A percentile compares a stretch with the other conserved stretches of the same genome.
phyloP scores from a whole-genome alignment of 2,113 vertebrate species.

The Phoxinus phoxinus region DNA sequence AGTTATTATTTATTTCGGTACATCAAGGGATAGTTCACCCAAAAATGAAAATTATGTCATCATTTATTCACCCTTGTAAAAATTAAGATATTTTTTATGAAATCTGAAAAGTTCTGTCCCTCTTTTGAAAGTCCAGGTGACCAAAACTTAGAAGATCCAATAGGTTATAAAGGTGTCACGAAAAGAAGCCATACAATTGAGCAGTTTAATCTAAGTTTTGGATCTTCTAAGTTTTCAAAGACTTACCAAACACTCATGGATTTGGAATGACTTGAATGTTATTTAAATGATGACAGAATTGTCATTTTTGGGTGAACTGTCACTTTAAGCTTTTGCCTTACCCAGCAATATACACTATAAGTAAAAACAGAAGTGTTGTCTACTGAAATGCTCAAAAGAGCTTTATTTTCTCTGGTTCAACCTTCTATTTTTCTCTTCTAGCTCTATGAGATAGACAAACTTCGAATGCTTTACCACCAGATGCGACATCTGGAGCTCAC shows the following conservation, averaged over 20 bases:
- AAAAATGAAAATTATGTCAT: neutral
- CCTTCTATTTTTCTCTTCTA: slow-evolving; percentile 52
- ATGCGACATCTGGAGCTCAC: slow-evolving; percentile 75
- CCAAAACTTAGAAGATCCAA: neutral
- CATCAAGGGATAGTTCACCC: neutral
- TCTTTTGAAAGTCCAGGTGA: neutral
- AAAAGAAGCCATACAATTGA: neutral
- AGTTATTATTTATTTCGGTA: neutral
- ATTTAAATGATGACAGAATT: neutral
- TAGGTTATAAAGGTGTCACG: neutral
- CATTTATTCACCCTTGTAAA: neutral
- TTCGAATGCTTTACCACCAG: slow-evolving; percentile 76
- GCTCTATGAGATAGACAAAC: slow-evolving; percentile 77
- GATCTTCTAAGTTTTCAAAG: neutral
- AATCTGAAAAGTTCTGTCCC: neutral
- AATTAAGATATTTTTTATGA: neutral
- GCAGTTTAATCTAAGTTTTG: neutral
- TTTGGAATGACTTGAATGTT: neutral
- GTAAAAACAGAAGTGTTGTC: neutral
- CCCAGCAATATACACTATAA: neutral
- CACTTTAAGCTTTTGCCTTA: neutral
- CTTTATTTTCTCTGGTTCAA: neutral
- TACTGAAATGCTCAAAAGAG: neutral
- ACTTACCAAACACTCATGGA: neutral
- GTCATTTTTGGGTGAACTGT: neutral